Evolutionary conservation across 2,113 vertebrate genomes (phyloP).

Genomic region (Scomber scombrus): DNA sequence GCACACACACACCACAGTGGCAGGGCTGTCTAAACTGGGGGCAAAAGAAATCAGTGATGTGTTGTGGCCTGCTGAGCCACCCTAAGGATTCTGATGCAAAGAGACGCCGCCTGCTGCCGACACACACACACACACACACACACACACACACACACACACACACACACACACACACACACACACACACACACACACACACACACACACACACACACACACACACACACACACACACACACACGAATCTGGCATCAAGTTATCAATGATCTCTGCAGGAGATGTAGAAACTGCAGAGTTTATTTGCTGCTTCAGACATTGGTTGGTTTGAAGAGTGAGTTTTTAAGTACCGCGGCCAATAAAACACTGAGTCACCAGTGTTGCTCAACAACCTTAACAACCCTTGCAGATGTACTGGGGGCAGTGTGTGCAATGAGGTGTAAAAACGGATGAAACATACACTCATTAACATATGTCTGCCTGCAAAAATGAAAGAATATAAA

Average conservation of each 20-base stretch:
- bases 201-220: slow-evolving; percentile 44
- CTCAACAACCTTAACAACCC: slow-evolving; percentile 21
- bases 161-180: slow-evolving; percentile 36
- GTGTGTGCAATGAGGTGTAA: slow-evolving; percentile 7
- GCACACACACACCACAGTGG: slow-evolving; percentile 31
- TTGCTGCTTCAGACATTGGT: slow-evolving; percentile 10
- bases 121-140: slow-evolving; percentile 43
- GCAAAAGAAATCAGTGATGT: slow-evolving; percentile 52
- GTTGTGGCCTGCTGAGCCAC: slow-evolving; percentile 47
- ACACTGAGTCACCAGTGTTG: slow-evolving; percentile 42
- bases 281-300: slow-evolving; percentile 16
- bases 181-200: slow-evolving; percentile 42
- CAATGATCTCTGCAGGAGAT: slow-evolving; percentile 10
- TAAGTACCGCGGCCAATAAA: slow-evolving; percentile 18
- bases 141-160: slow-evolving; percentile 36
- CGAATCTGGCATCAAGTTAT: slow-evolving; percentile 19
- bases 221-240: slow-evolving; percentile 45
- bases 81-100: slow-evolving; percentile 49
- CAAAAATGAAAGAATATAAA: not conserved
- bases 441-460: slow-evolving; percentile 24
- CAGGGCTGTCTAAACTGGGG: slow-evolving; percentile 47
- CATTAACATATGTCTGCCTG: slow-evolving; percentile 1
- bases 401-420: slow-evolving; percentile 13
- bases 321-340: slow-evolving; percentile 24
- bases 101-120: slow-evolving; percentile 55